Conservation (phyloP, 1,140 invertebrate genomes). For the Cydia strobilella region DNA sequence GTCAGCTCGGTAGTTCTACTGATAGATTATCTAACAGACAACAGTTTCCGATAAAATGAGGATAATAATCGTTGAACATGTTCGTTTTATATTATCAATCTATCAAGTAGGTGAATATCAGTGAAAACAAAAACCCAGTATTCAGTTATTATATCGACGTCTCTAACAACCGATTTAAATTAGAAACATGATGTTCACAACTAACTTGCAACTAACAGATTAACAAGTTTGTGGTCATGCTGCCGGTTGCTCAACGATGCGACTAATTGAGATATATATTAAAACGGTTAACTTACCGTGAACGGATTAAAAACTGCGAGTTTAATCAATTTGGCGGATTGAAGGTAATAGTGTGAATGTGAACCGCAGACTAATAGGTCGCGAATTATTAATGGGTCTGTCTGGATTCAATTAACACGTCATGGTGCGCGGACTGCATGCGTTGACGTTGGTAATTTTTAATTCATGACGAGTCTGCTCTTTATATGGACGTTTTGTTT, state of each 20-base stretch:
- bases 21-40: conserved; percentile 24
- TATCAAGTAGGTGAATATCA: no score
- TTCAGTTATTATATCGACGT: no score
- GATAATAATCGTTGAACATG: background rate
- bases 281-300: conserved; percentile 25
- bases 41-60: background rate
- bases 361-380: conserved; percentile 21
- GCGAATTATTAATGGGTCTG: conserved; percentile 26
- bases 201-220: conserved; percentile 11
- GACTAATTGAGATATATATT: conserved; percentile 26
- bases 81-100: no score
- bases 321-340: conserved; percentile 17
- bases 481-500: background rate
- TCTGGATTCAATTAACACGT: conserved; percentile 25
- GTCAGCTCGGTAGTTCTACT: conserved; percentile 9
- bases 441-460: conserved; percentile 21
- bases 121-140: no score
- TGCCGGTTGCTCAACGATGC: conserved; percentile 18
- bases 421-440: conserved; percentile 9
- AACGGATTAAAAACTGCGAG: background rate
- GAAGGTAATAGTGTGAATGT: conserved; percentile 23
- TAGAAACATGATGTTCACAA: background rate
- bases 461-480: conserved; percentile 8
- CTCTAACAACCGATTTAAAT: background rate
- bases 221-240: conserved; percentile 22